Percentiles rank a stretch among this genome's conserved stretches.
Evolutionary conservation across 2,888 invertebrate genomes (phyloP).

Genomic region (Cheilosia urbana): DNA sequence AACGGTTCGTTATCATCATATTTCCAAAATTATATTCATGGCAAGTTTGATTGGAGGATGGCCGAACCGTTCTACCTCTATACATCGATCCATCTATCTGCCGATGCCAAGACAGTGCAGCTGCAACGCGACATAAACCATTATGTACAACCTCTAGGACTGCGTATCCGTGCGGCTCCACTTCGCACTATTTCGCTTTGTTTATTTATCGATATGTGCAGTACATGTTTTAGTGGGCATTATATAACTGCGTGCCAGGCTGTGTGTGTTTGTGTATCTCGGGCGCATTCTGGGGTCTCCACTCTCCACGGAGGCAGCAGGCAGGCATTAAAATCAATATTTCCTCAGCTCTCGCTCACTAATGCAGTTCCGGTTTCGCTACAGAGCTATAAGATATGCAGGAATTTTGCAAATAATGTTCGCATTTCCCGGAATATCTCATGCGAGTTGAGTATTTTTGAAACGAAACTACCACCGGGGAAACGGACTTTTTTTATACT

Average conservation of each 20-base stretch:
- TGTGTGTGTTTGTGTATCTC: conserved; percentile 11
- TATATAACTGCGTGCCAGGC: not conserved
- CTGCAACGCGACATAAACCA: conserved; percentile 52
- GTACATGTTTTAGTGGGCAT: conserved; percentile 23
- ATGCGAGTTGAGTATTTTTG: conserved; percentile 17
- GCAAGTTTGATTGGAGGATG: conserved; percentile 65
- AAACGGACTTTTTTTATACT: conserved; percentile 27
- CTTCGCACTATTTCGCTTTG: conserved; percentile 62
- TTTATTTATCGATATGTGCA: conserved; percentile 52
- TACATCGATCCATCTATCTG: conserved; percentile 18
- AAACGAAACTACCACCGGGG: not conserved
- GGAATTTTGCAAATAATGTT: conserved; percentile 43
- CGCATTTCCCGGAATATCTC: conserved; percentile 23
- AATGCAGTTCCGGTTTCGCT: conserved; percentile 2
- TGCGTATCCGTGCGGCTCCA: conserved; percentile 40
- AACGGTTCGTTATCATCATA: conserved; percentile 45
- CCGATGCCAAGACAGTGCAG: conserved; percentile 53
- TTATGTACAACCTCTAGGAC: conserved; percentile 33
- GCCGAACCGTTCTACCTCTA: conserved; percentile 25
- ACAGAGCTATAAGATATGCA: conserved; percentile 18
- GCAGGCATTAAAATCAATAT: conserved; percentile 60
- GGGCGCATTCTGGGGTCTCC: conserved; percentile 13
- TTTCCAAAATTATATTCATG: conserved; percentile 68
- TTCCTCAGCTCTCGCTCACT: conserved; percentile 22
- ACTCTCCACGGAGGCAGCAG: conserved; percentile 32